phyloP scores from a whole-genome alignment of 2,888 invertebrate species.

The Sinopyrophorus schimmeli region DNA sequence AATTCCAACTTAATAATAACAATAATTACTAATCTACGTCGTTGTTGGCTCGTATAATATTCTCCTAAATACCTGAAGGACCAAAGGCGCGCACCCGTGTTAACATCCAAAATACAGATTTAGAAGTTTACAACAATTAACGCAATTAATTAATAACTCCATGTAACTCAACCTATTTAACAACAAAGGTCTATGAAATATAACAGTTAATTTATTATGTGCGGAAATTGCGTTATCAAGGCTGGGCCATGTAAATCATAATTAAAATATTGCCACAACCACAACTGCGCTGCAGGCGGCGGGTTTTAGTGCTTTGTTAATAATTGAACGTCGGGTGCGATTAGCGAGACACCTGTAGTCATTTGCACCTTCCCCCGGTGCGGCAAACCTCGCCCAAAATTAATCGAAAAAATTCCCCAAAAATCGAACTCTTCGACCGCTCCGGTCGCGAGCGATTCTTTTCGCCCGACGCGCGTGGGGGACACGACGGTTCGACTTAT shows the following conservation, averaged over 20 bases:
- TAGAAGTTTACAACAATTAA: slow-evolving; percentile 33
- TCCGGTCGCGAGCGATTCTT: no score
- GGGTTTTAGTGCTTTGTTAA: slow-evolving; percentile 51
- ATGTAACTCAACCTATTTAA: slow-evolving; percentile 38
- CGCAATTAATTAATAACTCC: slow-evolving; percentile 44
- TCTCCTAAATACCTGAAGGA: slow-evolving; percentile 8
- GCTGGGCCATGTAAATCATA: slow-evolving; percentile 51
- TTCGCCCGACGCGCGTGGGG: no score
- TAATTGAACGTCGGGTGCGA: slow-evolving; percentile 54
- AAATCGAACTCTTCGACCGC: no score
- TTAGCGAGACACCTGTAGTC: slow-evolving; percentile 50
- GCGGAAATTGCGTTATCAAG: slow-evolving; percentile 50
- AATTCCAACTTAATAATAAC: neutral
- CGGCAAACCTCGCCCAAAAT: slow-evolving; percentile 39
- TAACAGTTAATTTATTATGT: slow-evolving; percentile 50
- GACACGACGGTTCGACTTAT: no score
- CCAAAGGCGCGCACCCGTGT: slow-evolving; percentile 1
- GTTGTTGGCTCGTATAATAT: neutral
- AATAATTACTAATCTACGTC: neutral
- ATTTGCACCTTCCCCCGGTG: slow-evolving; percentile 35
- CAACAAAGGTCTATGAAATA: slow-evolving; percentile 37
- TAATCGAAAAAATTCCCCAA: no score
- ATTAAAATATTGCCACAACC: slow-evolving; percentile 52
- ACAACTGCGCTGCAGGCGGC: slow-evolving; percentile 45
- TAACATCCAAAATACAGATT: slow-evolving; percentile 17